Percentiles rank a stretch among this genome's conserved stretches.
Conservation (phyloP, 2,888 invertebrate species). For the Agapostemon virescens region DNA sequence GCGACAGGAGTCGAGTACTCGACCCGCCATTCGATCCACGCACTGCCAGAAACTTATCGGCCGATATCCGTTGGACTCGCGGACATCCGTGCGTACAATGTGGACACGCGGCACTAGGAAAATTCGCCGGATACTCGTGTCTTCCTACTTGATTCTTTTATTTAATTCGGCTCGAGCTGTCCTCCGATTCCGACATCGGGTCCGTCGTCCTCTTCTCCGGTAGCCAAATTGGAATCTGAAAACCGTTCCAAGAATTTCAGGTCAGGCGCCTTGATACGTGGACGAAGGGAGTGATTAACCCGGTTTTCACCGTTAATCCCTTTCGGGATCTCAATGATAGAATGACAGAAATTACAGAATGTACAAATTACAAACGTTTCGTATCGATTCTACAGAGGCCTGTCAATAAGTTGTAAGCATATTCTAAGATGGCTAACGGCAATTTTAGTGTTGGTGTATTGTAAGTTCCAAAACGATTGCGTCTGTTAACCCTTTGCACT, state of each 20-base stretch:
- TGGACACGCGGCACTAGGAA: slow-evolving; percentile 36
- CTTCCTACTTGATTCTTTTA: slow-evolving; percentile 5
- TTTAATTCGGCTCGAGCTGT: not conserved
- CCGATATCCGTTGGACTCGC: slow-evolving; percentile 60
- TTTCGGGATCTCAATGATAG: not conserved
- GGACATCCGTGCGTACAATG: slow-evolving; percentile 9
- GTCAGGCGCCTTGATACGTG: not conserved
- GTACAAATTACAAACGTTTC: not conserved
- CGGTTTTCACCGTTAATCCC: not conserved
- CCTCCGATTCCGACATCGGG: slow-evolving; percentile 2
- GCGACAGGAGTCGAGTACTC: slow-evolving; percentile 23
- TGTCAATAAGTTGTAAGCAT: not conserved
- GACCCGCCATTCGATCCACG: slow-evolving; percentile 54
- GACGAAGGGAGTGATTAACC: not conserved
- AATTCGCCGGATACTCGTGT: slow-evolving; percentile 35
- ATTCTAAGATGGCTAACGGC: not conserved
- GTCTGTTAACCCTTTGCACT: no score
- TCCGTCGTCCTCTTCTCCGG: slow-evolving; percentile 35
- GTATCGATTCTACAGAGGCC: not conserved
- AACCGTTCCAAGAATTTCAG: slow-evolving; percentile 17
- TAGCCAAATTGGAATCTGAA: slow-evolving; percentile 30
- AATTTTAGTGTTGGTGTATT: no score
- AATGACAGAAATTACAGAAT: not conserved
- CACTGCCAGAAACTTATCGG: slow-evolving; percentile 51
- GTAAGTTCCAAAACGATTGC: no score